Evolutionary conservation across 2,888 invertebrate species (phyloP), one percentile per base, ranked within the genome.

Genomic region (Ditula angustiorana): DNA sequence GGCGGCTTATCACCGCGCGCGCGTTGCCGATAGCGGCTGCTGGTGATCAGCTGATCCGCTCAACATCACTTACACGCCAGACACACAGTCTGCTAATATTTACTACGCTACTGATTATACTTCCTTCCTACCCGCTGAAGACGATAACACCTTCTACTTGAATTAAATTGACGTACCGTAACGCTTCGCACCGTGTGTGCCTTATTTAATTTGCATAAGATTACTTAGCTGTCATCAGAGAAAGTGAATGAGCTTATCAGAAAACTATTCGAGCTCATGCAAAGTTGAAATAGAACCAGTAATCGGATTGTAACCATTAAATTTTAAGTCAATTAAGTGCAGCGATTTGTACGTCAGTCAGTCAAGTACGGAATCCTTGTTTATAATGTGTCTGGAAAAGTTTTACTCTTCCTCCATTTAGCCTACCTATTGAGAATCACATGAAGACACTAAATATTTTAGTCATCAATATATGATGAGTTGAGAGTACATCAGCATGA

Each of bases 21-120:
- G 50, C 53, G 52, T 35, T 33, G 44, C 52, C 41, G 64, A 64
- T 64, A 64, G 52, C 53, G 41, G 44, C 58, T 58, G 63, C 58
- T 53, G 64, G 53, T 59, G 52, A 53, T 52, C 64, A 64, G 64
- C 64, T 59, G 58, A 64, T 64, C 52, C 64, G 59, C 53, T 46
- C 58, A 56, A 62, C 62, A 63, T 35, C 63, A 46, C 41, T 61
- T 46, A 46, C 55, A 65, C 64, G 58, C 62, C 58, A 59, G 64
- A 64, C 63, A 63, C 23, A 58, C 50, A 44, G 63, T 57, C 63
- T 63, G 50, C 50, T 50, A 50, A 58, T 63, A 63, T 52, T 33
- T 63, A 33, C 41, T 62, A 46, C 57, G 33, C 50, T 50, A 46
- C 57, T 44, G 57, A 63, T 62, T 63, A 57, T 44, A 47, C 57